A percentile compares a stretch with the other conserved stretches of the same genome.
These are phyloP conservation scores for Myotis myotis DNA, from an alignment of 2,797 vertebrate genomes.

Conservation along the genomic window DNA sequence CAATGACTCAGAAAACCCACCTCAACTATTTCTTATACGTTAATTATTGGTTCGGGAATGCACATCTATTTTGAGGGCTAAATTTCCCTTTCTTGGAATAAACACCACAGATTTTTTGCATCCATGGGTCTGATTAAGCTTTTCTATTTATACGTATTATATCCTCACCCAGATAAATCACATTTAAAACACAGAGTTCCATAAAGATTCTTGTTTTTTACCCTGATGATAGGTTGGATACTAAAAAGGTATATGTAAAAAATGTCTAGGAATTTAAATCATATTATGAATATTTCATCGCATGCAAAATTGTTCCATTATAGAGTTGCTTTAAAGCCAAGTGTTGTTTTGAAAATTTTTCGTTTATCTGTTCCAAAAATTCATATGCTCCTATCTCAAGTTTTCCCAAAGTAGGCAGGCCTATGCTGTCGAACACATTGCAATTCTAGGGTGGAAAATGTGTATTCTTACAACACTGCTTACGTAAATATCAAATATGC, in stretches of 20 bases:
- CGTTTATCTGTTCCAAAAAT: constrained; percentile 42
- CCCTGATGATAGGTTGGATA: neutral
- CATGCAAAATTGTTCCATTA: neutral
- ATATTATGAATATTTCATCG: neutral
- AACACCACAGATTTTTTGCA: constrained; percentile 12
- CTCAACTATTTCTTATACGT: constrained; percentile 59
- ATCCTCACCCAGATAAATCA: neutral
- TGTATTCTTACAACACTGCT: constrained; percentile 60
- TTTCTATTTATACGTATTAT: constrained; percentile 31
- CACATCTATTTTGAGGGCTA: constrained; percentile 59
- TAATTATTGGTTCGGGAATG: constrained; percentile 64
- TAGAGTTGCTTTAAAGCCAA: constrained; percentile 35
- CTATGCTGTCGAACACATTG: constrained; percentile 40
- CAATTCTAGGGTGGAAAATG: neutral
- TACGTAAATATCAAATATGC: constrained; percentile 64
- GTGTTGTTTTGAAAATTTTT: constrained; percentile 23
- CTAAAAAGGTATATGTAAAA: neutral
- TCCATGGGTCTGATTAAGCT: constrained; percentile 39
- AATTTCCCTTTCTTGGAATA: constrained; percentile 57
- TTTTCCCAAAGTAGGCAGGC: constrained; percentile 51
- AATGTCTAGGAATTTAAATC: constrained; percentile 14
- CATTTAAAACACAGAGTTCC: neutral
- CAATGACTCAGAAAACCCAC: constrained; percentile 59
- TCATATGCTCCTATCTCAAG: constrained; percentile 39
- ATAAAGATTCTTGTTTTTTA: neutral